Percentiles rank a stretch among this genome's conserved stretches.
These are phyloP conservation scores for Alentia gelatinosa DNA, from an alignment of 2,888 invertebrate genomes.

Conservation along the genomic window DNA sequence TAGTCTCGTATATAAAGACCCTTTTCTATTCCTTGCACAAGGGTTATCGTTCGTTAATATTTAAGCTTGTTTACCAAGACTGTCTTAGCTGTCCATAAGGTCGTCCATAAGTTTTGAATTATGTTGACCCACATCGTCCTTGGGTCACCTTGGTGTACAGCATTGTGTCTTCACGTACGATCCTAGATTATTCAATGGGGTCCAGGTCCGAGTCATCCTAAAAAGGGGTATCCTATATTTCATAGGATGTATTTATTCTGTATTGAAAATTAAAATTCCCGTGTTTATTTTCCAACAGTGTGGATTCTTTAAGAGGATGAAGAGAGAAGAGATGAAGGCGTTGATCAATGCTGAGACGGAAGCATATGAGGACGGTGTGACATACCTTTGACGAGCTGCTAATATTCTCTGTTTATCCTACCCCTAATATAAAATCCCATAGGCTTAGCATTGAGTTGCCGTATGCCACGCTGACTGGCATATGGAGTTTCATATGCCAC, in stretches of 20 bases:
- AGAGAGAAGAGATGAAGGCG: not conserved
- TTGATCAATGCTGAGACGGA: not conserved
- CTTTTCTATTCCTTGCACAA: too few species aligned
- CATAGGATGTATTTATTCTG: not conserved
- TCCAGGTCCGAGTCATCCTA: not conserved
- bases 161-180: not conserved
- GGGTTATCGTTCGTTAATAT: too few species aligned
- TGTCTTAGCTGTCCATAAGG: too few species aligned
- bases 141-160: not conserved
- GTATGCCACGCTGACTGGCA: too few species aligned
- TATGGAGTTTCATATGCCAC: too few species aligned
- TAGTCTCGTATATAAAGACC: too few species aligned
- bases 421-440: too few species aligned
- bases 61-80: too few species aligned
- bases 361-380: too few species aligned
- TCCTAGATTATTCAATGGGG: not conserved
- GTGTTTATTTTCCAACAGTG: not conserved
- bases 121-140: not conserved
- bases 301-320: not conserved
- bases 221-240: not conserved
- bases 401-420: too few species aligned
- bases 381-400: too few species aligned
- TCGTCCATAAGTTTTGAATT: not conserved
- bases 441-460: too few species aligned
- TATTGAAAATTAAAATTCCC: not conserved